Base-by-base conservation (phyloP, 1,140 invertebrate genomes). In the Drosophila sp. region DNA sequence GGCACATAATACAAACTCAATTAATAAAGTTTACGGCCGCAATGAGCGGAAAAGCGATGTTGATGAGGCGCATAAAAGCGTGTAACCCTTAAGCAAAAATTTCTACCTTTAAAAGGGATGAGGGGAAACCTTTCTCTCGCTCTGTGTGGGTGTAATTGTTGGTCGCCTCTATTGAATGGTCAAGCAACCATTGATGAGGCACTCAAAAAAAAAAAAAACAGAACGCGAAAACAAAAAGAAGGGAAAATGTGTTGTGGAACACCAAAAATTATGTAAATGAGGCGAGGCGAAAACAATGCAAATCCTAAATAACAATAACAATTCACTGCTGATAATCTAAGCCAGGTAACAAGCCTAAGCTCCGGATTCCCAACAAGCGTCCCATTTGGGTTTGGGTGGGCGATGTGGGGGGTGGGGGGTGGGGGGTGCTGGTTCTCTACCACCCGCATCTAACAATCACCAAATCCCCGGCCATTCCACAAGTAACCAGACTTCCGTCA, bases 251-350 rank as follows among this genome's bases (percentile, higher is more conserved):
- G 41, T 17, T 44, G 11, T 2, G 17, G 23, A 50, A 60, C 63
- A 73, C 44, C 27, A 38, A 74, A 67, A 75, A 67, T 75, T 74
- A 75, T 75, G 72, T 65, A 75, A 75, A 75, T 68, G 56, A 73
- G 32, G n/a, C 6, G 11, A 40, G 40, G 6, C 17, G 17, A 50
- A 30, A 10, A 58, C 72, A 72, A 79, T 83, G 80, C 25, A 86
- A 69, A 77, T 71, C 66, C 70, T 62, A 61, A 11, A 79, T 38
- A 79, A 83, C 70, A 77, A 84, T 76, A 85, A 84, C 76, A 86
- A 84, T 74, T 64, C 67, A 79, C 74, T 72, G 81, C 86, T 86
- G 73, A 84, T 84, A 86, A 84, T 86, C 82, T 86, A 57, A 69
- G 78, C 56, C 73, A 85, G 82, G 81, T 81, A 84, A 84, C 81